A percentile compares a stretch with the other conserved stretches of the same genome.
Evolutionary conservation across 1,140 invertebrate genomes (phyloP).

Genomic region (Colletes latitarsis): DNA sequence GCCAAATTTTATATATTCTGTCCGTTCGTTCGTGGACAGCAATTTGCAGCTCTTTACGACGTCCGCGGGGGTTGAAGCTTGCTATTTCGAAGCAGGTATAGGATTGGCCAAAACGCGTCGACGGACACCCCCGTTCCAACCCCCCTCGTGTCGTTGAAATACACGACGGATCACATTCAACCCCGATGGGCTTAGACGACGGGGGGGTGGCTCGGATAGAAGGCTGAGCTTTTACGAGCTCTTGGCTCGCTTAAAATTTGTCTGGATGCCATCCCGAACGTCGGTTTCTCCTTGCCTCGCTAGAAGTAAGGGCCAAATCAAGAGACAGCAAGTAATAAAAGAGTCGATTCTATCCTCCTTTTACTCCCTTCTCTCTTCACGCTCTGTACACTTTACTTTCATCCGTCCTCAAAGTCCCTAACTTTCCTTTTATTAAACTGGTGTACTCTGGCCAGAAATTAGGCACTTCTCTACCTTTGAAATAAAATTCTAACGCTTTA

Average conservation of each 20-base stretch:
- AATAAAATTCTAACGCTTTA: no score
- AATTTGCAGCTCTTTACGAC: constrained; percentile 64
- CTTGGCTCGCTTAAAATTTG: constrained; percentile 77
- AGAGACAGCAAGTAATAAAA: constrained; percentile 75
- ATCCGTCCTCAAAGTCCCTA: no score
- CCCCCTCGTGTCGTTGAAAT: constrained; percentile 26
- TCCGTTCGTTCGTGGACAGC: constrained; percentile 49
- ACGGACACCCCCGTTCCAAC: constrained; percentile 3
- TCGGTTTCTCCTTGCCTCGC: constrained; percentile 55
- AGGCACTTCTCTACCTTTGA: no score
- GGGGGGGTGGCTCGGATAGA: constrained; percentile 22
- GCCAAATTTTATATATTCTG: constrained; percentile 66
- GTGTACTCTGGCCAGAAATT: no score
- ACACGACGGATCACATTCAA: constrained; percentile 47
- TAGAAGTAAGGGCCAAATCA: constrained; percentile 49
- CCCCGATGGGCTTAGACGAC: constrained; percentile 34
- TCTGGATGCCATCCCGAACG: constrained; percentile 70
- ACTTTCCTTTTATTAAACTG: no score
- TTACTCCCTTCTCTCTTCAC: no score
- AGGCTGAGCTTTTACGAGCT: constrained; percentile 76
- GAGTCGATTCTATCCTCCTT: constrained; percentile 53
- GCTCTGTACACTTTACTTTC: background rate
- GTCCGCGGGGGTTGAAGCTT: constrained; percentile 24
- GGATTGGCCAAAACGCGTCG: constrained; percentile 56
- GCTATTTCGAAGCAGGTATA: constrained; percentile 43